Evolutionary conservation across 2,888 invertebrate species (phyloP).

Genomic region (Ochlodes sylvanus): DNA sequence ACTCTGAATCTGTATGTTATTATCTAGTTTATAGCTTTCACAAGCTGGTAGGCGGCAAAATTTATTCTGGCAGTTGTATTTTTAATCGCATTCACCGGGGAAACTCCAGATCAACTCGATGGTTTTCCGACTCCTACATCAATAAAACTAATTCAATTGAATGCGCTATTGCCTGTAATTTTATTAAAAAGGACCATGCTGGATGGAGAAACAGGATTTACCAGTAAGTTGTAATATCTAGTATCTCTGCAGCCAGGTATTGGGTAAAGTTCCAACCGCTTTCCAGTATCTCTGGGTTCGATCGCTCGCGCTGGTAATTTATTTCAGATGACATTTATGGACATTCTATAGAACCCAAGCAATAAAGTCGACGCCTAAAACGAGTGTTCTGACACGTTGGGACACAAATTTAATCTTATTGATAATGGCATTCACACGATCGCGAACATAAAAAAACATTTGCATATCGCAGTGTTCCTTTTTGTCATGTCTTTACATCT

Average conservation of each 20-base stretch:
- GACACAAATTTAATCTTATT: constrained; percentile 53
- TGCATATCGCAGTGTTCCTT: constrained; percentile 41
- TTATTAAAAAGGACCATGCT: not conserved
- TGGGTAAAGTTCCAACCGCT: constrained; percentile 36
- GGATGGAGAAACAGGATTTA: constrained; percentile 42
- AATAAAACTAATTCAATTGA: no score
- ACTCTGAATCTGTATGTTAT: no score
- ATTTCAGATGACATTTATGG: constrained; percentile 77
- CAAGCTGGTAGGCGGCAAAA: no score
- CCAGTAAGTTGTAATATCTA: constrained; percentile 69
- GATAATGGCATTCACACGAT: constrained; percentile 46
- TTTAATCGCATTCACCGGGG: no score
- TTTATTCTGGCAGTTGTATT: no score
- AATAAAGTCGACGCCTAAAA: constrained; percentile 67
- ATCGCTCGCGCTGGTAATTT: constrained; percentile 56
- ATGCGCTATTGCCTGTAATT: no score
- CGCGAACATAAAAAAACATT: constrained; percentile 53
- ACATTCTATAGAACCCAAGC: constrained; percentile 65
- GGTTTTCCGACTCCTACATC: no score
- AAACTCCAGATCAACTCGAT: no score
- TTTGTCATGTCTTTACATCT: constrained; percentile 34
- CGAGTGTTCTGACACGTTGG: constrained; percentile 55
- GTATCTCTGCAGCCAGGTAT: constrained; percentile 54
- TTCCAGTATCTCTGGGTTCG: constrained; percentile 33
- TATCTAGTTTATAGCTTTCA: no score